Base-by-base conservation (phyloP, 2,888 invertebrate genomes). In the Acronicta psi region DNA sequence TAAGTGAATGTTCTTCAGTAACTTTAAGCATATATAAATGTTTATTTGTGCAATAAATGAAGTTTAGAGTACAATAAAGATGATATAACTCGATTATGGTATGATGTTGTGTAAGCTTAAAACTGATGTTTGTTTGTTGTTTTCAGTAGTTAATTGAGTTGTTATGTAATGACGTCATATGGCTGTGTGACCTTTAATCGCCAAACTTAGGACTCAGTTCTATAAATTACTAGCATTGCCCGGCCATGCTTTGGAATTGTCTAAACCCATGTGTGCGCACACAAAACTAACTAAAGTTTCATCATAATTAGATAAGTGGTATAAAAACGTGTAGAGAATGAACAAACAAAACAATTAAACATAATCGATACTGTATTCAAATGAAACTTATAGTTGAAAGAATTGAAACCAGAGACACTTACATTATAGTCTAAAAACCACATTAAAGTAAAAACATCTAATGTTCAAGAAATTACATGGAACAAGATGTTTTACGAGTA, bases 41-140 rank as follows among this genome's bases (percentile, higher is more conserved):
- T 56, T 71, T 71, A 64, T 72, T 71, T 64, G 52, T 64, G 55
- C 51, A 59, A 69, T 46, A 43, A 31, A 64, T 53, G 50, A 41
- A 42, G 17, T 51, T 50, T 47, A 67, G 16, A 50, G n/a, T 71
- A 44, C 34, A 43, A 42, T 47, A n/a, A n/a, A 18, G 37, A 47
- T 67, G 58, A 62, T 40, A 50, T 72, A 73, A 70, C 56, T 41
- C 17, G n/a, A 17, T 20, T 17, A 38, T 36, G 13, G n/a, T 17
- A 38, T 36, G 13, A n/a, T 44, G 47, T 73, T 73, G 51, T 52
- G 62, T 37, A 62, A 72, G 42, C 16, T 37, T 60, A 0, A 11
- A 42, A 8, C 7, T 40, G 34, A 6, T 25, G 16, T 45, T 53
- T 37, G 36, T 55, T 31, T 40, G 34, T 44, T 34, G 29, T 50